Evolutionary conservation across 2,888 invertebrate species (phyloP), one percentile per base, ranked within the genome.

Genomic region (Dryocosmus kuriphilus): DNA sequence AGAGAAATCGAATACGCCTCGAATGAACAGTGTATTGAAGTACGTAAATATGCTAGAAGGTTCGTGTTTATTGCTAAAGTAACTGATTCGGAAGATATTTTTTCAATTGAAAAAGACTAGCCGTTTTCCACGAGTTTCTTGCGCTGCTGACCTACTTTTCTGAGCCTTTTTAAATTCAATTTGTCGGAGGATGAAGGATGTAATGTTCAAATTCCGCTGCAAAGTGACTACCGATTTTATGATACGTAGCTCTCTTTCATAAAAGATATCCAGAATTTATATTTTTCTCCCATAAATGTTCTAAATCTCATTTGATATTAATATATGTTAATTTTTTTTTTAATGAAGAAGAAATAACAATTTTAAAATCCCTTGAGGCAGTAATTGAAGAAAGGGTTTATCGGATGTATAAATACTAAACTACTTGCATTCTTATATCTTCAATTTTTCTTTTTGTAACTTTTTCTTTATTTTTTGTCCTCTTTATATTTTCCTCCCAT

Each of bases 61-160:
- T 67, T 46, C 41, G 19, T 67, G 46, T 51, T 67, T 51, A 67
- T 67, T 67, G 30, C n/a, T 30, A 24, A 3, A 46, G 67, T 27
- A 67, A 67, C 27, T 30, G 27, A 51, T 71, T 51, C 30, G 32
- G 51, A 30, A 11, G 51, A 30, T 30, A 51, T 51, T 71, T 71
- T 71, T 22, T 14, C 51, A 71, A 51, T 51, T 71, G 71, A n/a
- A 51, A 51, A 51, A 71, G 51, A 51, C n/a, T 51, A 51, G 9
- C 27, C n/a, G 0, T 51, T 71, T 71, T 51, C 9, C 30, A n/a
- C 46, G 9, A 51, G 30, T 46, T 71, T 51, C 9, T 41, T 67
- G 22, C 27, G 16, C 27, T 19, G n/a, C n/a, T n/a, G 27, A 51
- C 51, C 71, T 71, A 51, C n/a, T 51, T 71, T 51, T 51, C 27